A percentile compares a stretch with the other conserved stretches of the same genome.
These are phyloP conservation scores for Pseudochirops cupreus DNA, from an alignment of 2,797 vertebrate species.

Conservation along the genomic window DNA sequence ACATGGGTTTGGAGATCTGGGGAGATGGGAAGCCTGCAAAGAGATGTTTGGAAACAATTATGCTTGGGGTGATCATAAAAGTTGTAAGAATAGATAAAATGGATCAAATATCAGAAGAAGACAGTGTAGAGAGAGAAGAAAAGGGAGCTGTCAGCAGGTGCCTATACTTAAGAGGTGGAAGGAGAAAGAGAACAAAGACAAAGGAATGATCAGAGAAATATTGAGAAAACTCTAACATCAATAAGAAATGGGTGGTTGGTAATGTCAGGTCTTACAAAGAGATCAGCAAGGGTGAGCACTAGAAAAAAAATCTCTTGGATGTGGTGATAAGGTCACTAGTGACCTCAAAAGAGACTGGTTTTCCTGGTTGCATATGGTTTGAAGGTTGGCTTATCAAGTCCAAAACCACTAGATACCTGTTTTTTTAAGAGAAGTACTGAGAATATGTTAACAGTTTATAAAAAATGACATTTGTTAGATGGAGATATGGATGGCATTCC, in stretches of 20 bases:
- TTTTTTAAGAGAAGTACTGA: background rate
- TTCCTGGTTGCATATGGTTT: background rate
- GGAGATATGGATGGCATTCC: background rate
- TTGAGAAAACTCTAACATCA: background rate
- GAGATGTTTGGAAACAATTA: background rate
- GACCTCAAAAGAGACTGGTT: background rate
- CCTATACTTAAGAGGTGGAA: background rate
- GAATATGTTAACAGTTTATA: background rate
- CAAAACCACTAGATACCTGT: background rate
- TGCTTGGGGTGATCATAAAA: background rate
- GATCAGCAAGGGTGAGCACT: background rate
- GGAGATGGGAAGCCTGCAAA: background rate
- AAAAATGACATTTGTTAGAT: background rate
- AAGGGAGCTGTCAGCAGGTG: background rate
- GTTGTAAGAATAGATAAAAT: background rate
- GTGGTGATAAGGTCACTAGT: background rate
- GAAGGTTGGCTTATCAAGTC: background rate
- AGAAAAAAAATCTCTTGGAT: background rate
- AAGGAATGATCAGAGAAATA: background rate
- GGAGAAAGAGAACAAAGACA: background rate
- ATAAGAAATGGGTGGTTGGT: background rate
- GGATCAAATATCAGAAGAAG: background rate
- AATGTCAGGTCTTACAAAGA: background rate
- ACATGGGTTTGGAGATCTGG: background rate
- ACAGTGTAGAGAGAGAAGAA: background rate